A percentile compares a stretch with the other conserved stretches of the same genome.
Evolutionary conservation across 2,797 vertebrate species (phyloP).

Genomic region (Urosaurus nigricauda): DNA sequence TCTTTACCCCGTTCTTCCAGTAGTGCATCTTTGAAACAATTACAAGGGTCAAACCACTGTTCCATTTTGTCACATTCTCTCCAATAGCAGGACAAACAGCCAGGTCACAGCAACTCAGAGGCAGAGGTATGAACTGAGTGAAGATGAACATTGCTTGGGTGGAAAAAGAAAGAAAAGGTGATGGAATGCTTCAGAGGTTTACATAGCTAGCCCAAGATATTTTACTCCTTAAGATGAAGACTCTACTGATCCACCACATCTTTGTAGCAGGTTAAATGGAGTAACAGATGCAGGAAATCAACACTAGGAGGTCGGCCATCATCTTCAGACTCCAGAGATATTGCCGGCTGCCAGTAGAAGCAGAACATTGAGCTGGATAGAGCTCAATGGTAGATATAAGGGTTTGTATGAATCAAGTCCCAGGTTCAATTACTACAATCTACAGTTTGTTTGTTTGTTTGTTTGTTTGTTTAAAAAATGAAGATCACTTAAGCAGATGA

Average conservation of each 20-base stretch:
- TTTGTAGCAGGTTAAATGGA: too few relatives aligned
- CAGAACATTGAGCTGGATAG: background rate
- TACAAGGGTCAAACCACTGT: background rate
- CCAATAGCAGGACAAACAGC: background rate
- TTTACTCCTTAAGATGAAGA: too few relatives aligned
- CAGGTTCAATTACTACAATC: background rate
- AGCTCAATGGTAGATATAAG: background rate
- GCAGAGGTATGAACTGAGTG: background rate
- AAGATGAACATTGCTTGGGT: too few relatives aligned
- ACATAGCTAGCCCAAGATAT: background rate
- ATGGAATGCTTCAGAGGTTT: too few relatives aligned
- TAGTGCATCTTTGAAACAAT: background rate
- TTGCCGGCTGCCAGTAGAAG: background rate
- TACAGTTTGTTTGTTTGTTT: background rate
- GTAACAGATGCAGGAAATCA: background rate
- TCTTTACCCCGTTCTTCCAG: background rate
- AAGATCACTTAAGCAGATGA: background rate
- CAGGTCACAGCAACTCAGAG: too few relatives aligned
- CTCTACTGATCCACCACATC: too few relatives aligned
- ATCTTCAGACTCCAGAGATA: background rate
- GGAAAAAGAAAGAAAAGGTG: background rate
- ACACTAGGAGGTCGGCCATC: background rate
- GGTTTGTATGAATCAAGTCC: background rate
- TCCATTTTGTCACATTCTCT: background rate
- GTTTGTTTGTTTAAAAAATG: too few relatives aligned